A percentile compares a stretch with the other conserved stretches of the same genome.
These are phyloP conservation scores for Pandion haliaetus DNA, from an alignment of 2,113 vertebrate species.

Conservation along the genomic window DNA sequence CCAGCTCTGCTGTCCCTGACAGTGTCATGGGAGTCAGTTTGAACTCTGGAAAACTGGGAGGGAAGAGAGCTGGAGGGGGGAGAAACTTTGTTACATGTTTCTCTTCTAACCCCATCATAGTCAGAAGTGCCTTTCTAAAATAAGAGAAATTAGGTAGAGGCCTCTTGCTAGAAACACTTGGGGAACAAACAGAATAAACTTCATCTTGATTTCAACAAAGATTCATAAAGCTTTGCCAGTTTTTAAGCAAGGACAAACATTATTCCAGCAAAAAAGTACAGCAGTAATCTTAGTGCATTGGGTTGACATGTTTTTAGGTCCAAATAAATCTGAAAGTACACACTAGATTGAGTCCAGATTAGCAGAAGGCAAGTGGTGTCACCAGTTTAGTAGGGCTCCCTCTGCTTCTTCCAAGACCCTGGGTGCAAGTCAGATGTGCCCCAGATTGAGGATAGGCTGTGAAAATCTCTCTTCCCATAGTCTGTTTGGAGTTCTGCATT, in stretches of 20 bases:
- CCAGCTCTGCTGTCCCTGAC: not conserved
- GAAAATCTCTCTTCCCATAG: not conserved
- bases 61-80: not conserved
- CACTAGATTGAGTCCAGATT: not conserved
- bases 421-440: not conserved
- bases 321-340: not conserved
- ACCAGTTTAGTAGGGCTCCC: not conserved
- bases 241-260: not conserved
- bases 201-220: not conserved
- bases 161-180: not conserved
- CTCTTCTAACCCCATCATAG: not conserved
- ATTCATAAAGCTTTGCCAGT: not conserved
- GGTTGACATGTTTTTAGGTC: not conserved
- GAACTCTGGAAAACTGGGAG: not conserved
- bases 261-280: not conserved
- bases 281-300: not conserved
- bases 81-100: not conserved
- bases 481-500: not conserved
- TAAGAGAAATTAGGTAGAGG: not conserved
- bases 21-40: not conserved
- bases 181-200: not conserved
- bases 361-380: not conserved
- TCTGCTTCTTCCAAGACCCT: not conserved
- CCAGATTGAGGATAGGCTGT: not conserved
- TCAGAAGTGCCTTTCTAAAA: not conserved